Percentiles rank a stretch among this genome's conserved stretches.
Evolutionary conservation across 2,113 vertebrate species (phyloP).

Genomic region (Labeo catla): DNA sequence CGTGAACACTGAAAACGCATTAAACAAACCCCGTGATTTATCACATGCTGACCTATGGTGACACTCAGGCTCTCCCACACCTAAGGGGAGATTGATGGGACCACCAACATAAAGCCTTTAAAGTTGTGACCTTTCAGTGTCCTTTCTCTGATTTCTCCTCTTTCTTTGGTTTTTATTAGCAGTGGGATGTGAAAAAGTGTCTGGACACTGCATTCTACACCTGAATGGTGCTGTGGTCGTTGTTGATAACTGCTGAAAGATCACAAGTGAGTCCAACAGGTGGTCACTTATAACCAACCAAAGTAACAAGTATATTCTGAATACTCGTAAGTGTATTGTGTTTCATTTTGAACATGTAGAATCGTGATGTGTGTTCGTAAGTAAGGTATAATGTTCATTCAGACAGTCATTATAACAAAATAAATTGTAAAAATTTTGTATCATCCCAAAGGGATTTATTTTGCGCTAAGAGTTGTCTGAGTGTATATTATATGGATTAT

Average conservation of each 20-base stretch:
- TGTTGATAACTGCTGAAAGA: not conserved
- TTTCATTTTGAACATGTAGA: not conserved
- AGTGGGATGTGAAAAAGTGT: slow-evolving; percentile 12
- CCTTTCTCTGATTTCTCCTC: not conserved
- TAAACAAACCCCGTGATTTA: slow-evolving; percentile 37
- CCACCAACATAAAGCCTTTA: slow-evolving; percentile 8
- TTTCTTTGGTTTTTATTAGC: slow-evolving; percentile 1
- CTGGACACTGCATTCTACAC: not conserved
- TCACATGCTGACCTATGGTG: slow-evolving; percentile 21
- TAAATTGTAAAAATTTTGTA: not conserved
- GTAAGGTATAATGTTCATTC: slow-evolving; percentile 5
- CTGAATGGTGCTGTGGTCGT: not conserved
- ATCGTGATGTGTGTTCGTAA: not conserved
- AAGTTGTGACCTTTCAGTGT: slow-evolving; percentile 36
- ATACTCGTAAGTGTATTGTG: not conserved
- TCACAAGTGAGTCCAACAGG: not conserved
- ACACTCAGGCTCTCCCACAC: slow-evolving; percentile 15
- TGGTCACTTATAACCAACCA: slow-evolving; percentile 9
- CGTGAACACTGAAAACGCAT: slow-evolving; percentile 43
- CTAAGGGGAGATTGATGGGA: slow-evolving; percentile 17
- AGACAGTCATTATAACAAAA: not conserved
- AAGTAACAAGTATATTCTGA: not conserved
- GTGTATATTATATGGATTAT: not conserved
- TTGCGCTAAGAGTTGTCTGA: not conserved
- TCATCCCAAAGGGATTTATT: not conserved